Percentiles rank a stretch among this genome's conserved stretches.
phyloP scores from a whole-genome alignment of 2,797 vertebrate species.

The Helarctos malayanus region DNA sequence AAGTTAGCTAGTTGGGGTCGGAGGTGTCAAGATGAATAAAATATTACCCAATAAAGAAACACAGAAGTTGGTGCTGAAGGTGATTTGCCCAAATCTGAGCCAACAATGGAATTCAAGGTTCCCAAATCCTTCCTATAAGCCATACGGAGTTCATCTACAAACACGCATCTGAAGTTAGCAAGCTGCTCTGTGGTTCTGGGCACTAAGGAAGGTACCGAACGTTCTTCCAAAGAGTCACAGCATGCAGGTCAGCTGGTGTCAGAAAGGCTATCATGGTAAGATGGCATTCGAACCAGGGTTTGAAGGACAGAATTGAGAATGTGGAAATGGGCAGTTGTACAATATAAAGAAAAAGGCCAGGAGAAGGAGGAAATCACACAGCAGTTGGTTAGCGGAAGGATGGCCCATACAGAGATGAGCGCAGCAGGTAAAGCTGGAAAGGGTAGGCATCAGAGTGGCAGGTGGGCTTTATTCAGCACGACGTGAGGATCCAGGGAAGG shows the following conservation, averaged over 20 bases:
- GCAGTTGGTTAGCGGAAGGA: not conserved
- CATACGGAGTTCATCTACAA: not conserved
- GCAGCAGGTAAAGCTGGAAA: not conserved
- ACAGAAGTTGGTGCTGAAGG: not conserved
- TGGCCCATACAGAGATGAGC: fast-evolving
- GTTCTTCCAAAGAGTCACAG: not conserved
- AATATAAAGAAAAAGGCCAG: not conserved
- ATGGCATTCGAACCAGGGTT: not conserved
- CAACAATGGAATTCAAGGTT: not conserved
- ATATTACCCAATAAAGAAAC: not conserved
- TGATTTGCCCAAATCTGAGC: not conserved
- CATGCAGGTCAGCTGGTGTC: not conserved
- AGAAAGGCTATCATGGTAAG: not conserved
- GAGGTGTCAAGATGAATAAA: not conserved
- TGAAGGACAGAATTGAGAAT: not conserved
- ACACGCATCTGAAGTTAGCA: not conserved
- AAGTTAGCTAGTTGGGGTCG: no score
- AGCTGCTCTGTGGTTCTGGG: fast-evolving
- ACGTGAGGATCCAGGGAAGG: not conserved
- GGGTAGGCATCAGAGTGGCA: not conserved
- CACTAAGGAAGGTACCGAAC: not conserved
- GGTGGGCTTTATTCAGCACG: not conserved
- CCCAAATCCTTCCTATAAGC: not conserved
- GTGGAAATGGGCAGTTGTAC: not conserved
- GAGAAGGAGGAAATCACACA: not conserved